Base-by-base conservation (phyloP, 2,797 vertebrate genomes). In the Danio albolineatus region DNA sequence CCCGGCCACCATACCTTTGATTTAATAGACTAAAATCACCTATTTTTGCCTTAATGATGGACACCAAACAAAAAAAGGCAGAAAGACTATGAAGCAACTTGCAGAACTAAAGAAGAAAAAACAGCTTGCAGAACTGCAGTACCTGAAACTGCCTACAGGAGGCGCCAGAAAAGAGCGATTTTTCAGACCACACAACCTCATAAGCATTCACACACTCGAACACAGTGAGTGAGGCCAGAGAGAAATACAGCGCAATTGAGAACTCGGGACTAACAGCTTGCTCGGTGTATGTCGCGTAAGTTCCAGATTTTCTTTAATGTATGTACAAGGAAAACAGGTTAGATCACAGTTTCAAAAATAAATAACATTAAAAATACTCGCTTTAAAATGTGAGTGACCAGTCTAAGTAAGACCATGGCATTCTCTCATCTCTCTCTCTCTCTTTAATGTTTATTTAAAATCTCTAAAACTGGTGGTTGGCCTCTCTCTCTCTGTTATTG, bases 331-430 rank as follows among this genome's bases (percentile, higher is more conserved):
- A 80, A 57, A 83, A 21, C 8, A 57, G 73, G 73, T 43, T 85
- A 88, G 89, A 89, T 92, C 89, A 91, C 90, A 92, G 87, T 91
- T 90, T 89, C 88, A 82, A 88, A 94, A 94, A 94, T 94, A 95
- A 94, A 94, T 95, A 94, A 94, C 90, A 93, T 91, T 46, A 89
- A 91, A 87, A 93, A 90, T 90, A 91, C 86, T 88, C 86, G 89
- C 87, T 90, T 90, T 82, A 60, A 90, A 90, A 91, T 87, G 87
- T 86, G 85, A 89, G 85, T 83, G 87, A 89, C 83, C 82, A 79
- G 86, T 91, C 90, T 79, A 86, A 82, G 86, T 64, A 84, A 84
- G 88, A 90, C 73, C 66, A 56, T 61, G 80, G 57, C 77, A 60
- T 83, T 79, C 85, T 78, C 73, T 79, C 79, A 67, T 57, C 79